Percentiles rank a stretch among this genome's conserved stretches.
Evolutionary conservation across 2,797 vertebrate species (phyloP).

Genomic region (Coregonus sp.): DNA sequence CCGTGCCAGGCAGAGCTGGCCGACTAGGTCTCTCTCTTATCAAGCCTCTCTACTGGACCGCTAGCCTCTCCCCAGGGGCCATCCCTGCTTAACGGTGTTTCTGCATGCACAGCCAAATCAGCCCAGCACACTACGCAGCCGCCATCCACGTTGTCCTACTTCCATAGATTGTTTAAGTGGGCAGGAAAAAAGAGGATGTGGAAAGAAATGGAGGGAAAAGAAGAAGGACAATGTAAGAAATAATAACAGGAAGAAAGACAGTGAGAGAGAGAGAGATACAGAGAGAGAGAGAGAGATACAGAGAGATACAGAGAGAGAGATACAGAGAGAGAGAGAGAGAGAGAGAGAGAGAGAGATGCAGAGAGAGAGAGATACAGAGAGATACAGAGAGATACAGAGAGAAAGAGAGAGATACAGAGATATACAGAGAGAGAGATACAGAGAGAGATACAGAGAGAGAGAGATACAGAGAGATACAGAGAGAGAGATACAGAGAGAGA

Average conservation of each 20-base stretch:
- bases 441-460: background rate
- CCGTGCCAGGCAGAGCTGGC: background rate
- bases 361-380: constrained; percentile 41
- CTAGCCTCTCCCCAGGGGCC: constrained; percentile 26
- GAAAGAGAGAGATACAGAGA: too few species aligned
- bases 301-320: constrained; percentile 12
- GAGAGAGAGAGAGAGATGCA: constrained; percentile 34
- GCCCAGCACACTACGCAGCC: constrained; percentile 25
- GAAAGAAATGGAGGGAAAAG: constrained; percentile 9
- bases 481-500: background rate
- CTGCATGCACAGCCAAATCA: background rate
- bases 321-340: constrained; percentile 10
- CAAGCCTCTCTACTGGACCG: constrained; percentile 25
- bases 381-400: too few species aligned
- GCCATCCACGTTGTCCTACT: constrained; percentile 54
- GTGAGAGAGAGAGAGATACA: background rate
- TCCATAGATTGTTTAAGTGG: constrained; percentile 55
- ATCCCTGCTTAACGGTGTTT: constrained; percentile 19
- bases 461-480: background rate
- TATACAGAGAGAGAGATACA: background rate
- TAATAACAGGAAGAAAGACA: too few species aligned
- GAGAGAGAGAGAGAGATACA: constrained; percentile 23
- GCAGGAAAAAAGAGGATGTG: constrained; percentile 27
- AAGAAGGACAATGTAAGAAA: too few species aligned
- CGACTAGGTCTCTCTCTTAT: constrained; percentile 26